Base-by-base conservation (phyloP, 2,888 invertebrate genomes). In the Alcis repandata region DNA sequence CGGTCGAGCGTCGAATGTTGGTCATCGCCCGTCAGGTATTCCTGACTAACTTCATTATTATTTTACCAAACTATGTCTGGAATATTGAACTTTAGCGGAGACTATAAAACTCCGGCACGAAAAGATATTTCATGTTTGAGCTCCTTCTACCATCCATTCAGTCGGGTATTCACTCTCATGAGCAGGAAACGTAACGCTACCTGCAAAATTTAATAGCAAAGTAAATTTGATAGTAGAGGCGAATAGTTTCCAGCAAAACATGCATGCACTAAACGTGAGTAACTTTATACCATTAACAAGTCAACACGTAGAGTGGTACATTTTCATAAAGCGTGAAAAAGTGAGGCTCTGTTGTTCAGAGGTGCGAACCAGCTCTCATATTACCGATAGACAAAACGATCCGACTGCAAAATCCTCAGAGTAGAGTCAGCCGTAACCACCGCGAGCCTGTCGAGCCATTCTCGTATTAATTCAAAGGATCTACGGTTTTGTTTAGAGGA, bases 351-450 rank as follows among this genome's bases (percentile, higher is more conserved):
- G 81, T 91, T 85, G 81, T 91, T 90, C 82, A 77, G 87, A 91
- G 90, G 92, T 88, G 91, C 87, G 87, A 92, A 91, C 86, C 83
- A 80, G 86, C 87, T 88, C 86, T 92, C 90, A 80, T 88, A 89
- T 92, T 92, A 91, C 91, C 63, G 69, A 71, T 73, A 69, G 73
- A 73, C 73, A 73, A 73, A 73, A 70, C 70, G 68, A 71, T 71
- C 71, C 86, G 85, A 91, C 89, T 90, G 87, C 90, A 88, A 88
- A 89, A 89, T 87, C 86, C 83, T 85, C 81, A 83, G 79, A 76
- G 83, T 82, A 77, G 75, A 78, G 69, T 79, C 80, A 84, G 83
- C 81, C 78, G 77, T 59, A 85, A 78, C 78, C 76, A 69, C 72
- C 67, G 51, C 49, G 40, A 43, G 45, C 43, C 3, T 38, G 40